phyloP scores from a whole-genome alignment of 2,113 vertebrate species.

The Sula dactylatra region DNA sequence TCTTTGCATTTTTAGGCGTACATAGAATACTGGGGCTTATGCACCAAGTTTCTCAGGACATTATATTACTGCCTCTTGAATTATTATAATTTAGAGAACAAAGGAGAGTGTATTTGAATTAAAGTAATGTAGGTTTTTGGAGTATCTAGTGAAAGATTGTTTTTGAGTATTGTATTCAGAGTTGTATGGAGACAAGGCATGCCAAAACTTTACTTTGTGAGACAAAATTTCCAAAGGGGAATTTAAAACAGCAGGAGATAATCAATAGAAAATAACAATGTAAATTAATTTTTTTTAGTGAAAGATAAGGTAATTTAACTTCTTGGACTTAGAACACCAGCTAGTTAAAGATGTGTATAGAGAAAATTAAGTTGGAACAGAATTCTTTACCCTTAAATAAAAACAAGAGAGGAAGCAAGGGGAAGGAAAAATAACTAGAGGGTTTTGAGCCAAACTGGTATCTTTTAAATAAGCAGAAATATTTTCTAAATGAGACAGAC shows the following conservation, averaged over 20 bases:
- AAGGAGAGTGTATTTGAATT: not conserved
- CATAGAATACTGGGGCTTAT: not conserved
- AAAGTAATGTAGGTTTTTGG: not conserved
- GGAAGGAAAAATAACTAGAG: not conserved
- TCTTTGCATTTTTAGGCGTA: not conserved
- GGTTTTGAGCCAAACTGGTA: not conserved
- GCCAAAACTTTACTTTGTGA: not conserved
- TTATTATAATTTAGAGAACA: not conserved
- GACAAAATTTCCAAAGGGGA: not conserved
- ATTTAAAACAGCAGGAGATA: not conserved
- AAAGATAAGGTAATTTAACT: not conserved
- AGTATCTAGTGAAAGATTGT: not conserved
- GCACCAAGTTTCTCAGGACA: not conserved
- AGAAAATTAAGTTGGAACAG: not conserved
- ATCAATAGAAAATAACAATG: not conserved
- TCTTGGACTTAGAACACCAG: not conserved
- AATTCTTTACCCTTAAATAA: not conserved
- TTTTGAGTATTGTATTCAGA: not conserved
- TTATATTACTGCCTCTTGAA: not conserved
- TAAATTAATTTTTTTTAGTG: not conserved
- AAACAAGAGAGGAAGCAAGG: not conserved
- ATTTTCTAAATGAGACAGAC: not conserved
- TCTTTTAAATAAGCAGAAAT: not conserved
- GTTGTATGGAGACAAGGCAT: not conserved
- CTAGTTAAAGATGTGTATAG: not conserved